Percentiles rank a stretch among this genome's conserved stretches.
Conservation (phyloP, 1,140 invertebrate species). For the Drosophila pseudoobscura region DNA sequence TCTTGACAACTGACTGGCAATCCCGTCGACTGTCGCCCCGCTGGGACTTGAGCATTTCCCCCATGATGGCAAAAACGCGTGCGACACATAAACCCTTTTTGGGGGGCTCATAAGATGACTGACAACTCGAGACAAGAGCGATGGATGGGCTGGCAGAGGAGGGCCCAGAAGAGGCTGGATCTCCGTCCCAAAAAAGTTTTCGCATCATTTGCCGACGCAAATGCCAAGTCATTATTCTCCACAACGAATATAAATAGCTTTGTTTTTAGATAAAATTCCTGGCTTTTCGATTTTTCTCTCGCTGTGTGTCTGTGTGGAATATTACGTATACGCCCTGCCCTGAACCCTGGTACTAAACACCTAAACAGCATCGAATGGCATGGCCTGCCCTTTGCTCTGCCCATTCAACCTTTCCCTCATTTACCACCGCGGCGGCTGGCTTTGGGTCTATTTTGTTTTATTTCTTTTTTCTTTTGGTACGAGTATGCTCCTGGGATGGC, state of each 20-base stretch:
- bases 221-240: conserved; percentile 72
- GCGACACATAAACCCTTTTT: conserved; percentile 67
- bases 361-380: too few relatives aligned
- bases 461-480: conserved; percentile 14
- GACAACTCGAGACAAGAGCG: conserved; percentile 48
- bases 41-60: conserved; percentile 23
- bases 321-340: conserved; percentile 65
- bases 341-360: conserved; percentile 15
- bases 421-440: conserved; percentile 28
- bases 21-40: conserved; percentile 5
- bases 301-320: background rate
- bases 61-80: conserved; percentile 48
- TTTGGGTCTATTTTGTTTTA: conserved; percentile 29
- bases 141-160: too few relatives aligned
- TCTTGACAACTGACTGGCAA: too few relatives aligned
- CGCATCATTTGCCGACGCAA: conserved; percentile 64
- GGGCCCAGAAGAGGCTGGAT: background rate
- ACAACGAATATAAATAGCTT: conserved; percentile 60
- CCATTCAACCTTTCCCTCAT: conserved; percentile 18
- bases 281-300: conserved; percentile 38
- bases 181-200: conserved; percentile 35
- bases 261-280: conserved; percentile 55
- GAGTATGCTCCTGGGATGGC: conserved; percentile 31
- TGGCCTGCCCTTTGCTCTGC: conserved; percentile 25
- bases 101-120: conserved; percentile 70